A percentile compares a stretch with the other conserved stretches of the same genome.
Conservation (phyloP, 2,888 invertebrate genomes). For the Trichacis sp. region DNA sequence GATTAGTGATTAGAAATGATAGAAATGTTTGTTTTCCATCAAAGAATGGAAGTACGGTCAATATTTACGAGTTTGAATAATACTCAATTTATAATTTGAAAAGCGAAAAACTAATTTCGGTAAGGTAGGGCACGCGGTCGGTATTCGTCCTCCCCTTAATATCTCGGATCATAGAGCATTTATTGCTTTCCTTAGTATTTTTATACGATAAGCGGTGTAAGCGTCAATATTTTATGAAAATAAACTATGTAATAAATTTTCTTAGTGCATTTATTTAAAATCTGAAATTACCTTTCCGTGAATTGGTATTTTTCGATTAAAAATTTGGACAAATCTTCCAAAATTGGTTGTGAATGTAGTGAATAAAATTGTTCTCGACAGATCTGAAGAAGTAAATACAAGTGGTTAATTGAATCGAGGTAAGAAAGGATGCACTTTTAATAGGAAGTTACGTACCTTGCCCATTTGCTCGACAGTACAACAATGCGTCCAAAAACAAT, state of each 20-base stretch:
- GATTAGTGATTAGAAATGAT: no score
- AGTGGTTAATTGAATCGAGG: slow-evolving; percentile 1
- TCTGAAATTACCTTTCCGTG: slow-evolving; percentile 23
- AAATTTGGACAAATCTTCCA: slow-evolving; percentile 86
- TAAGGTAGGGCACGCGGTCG: no score
- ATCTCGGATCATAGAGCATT: neutral
- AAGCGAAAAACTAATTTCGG: no score
- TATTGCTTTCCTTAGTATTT: neutral
- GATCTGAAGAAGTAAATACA: slow-evolving; percentile 72
- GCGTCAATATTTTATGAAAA: neutral
- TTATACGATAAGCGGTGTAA: neutral
- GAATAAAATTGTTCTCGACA: slow-evolving; percentile 99
- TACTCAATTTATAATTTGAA: no score
- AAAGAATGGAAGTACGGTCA: no score
- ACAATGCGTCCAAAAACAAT: slow-evolving; percentile 99
- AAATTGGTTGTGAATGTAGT: slow-evolving; percentile 91
- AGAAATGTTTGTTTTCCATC: no score
- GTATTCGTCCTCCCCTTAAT: no score
- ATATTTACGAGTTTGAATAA: no score
- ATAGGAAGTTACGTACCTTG: slow-evolving; percentile 76
- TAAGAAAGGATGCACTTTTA: no score
- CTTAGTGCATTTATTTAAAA: no score
- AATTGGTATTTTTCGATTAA: slow-evolving; percentile 76
- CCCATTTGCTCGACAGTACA: slow-evolving; percentile 89
- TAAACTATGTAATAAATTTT: neutral